Base-by-base conservation (phyloP, 30 jellyfish, hydroid and myxozoan genomes). In the Chironex yamaguchii region DNA sequence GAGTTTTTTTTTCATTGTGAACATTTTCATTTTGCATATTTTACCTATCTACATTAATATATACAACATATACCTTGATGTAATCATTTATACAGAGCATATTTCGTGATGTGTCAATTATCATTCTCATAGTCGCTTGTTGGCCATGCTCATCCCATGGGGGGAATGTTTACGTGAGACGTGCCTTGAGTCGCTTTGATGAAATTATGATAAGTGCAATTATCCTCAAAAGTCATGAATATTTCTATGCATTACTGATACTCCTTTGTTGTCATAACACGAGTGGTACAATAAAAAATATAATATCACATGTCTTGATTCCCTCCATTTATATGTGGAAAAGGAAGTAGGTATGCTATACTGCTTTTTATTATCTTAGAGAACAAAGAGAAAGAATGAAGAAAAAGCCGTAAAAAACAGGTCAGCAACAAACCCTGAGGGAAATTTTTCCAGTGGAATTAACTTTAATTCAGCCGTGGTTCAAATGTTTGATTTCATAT, bases 251-350 rank as follows among this genome's bases (percentile, higher is more conserved):
- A 71, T 71, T 70, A 2, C 21, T 36, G 85, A 49, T 22, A 71
- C 14, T 32, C 20, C 35, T 68, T 26, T 71, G 28, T 71, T 70
- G 34, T 71, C 36, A 36, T 71, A 22, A 36, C 73, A 71, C 36
- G 85, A n/a, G 34, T 71, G 85, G 85, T 34, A 50, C 73, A 29
- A 68, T 36, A n/a, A 32, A 32, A 68, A 50, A 71, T 11, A 12
- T 26, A 71, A 11, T 32, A 71, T 71, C 48, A 48, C 73, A 34
- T 71, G 85, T 71, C n/a, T 71, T 71, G 73, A 71, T 26, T 36
- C 85, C 11, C 85, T 34, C 72, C 85, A 71, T 70, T 30, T 66
- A 54, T 26, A 66, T 68, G 82, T 68, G 82, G 72, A 28, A 34
- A 66, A 36, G 69, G 9, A 25, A 28, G 62, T 68, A 3, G 82